Evolutionary conservation across 2,113 vertebrate species (phyloP), one percentile per base, ranked within the genome.

Genomic region (Epinephelus cyanopodus): DNA sequence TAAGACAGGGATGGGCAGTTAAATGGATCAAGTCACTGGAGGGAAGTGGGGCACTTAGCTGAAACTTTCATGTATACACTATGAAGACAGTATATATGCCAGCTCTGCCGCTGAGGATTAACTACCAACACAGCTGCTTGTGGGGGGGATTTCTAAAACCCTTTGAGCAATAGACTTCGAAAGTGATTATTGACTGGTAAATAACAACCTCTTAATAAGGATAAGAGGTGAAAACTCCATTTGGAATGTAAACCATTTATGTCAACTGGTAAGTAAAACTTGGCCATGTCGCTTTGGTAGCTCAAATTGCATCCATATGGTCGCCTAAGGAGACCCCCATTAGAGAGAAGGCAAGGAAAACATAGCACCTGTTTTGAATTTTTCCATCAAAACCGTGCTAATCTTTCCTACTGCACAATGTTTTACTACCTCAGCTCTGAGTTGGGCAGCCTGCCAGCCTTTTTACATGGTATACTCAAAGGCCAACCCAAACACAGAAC

Each of bases 21-120:
- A 93, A 93, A 87, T 85, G 90, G 93, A 92, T 94, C 90, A 93
- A 89, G 86, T 83, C 87, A 64, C 70, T 87, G 67, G 37, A 85
- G 79, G 80, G 89, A 90, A 90, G 90, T 81, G 74, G 74, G 81
- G 80, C 89, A 85, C 91, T 92, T 90, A 89, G 84, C 8, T 78
- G 63, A 82, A 83, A 90, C 82, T 83, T 93, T 87, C 85, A 90
- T 89, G 87, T 87, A 74, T 84, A 79, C 52, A 74, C 68, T 61
- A 64, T 70, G 63, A 77, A 81, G 85, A 84, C 1, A 29, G 65
- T 73, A 73, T 77, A 88, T 66, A 64, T 19, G 1, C 21, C 57
- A 1, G 81, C 69, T 77, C 56, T 82, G 65, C 75, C 14, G 12
- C 39, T 52, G 33, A 74, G 80, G 90, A 92, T 92, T 90, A 93